Evolutionary conservation across 2,113 vertebrate species (phyloP), one percentile per base, ranked within the genome.

Genomic region (Platycercus adscitus): DNA sequence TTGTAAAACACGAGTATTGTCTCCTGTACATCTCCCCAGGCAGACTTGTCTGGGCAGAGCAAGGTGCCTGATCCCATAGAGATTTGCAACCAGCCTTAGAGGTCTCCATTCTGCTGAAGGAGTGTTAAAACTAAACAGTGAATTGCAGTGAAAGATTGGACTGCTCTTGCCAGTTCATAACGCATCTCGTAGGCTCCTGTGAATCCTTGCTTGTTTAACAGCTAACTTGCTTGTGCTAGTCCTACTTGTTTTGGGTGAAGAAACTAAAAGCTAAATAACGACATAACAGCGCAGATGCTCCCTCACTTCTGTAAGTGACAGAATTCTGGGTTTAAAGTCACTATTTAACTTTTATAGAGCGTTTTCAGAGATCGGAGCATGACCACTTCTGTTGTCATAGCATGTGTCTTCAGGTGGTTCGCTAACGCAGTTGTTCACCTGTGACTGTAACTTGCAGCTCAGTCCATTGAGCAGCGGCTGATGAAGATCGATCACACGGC

Each of bases 401-500:
- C 4, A 1, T 0, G 0, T 44, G 53, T 46, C 52, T 66, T 66
- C 2, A 3, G 72, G 56, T 26, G 76, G 43, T 35, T 39, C 0
- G 0, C 65, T 81, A 46, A 7, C 0, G 0, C 1, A 0, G 18
- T 60, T 60, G 31, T 18, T 94, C 68, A 66, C 63, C 13, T 89
- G 61, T 96, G 78, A 78, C 92, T 94, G 82, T 96, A 65, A 55
- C 94, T 96, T 96, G 37, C 98, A 99, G 99, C 98, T 84, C 98
- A 99, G 66, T 98, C 98, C 93, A 98, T 99, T 5, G 99, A 99
- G 97, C 98, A 98, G 94, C 94, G 99, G 21, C 98, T 99, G 82
- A 97, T 98, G 97, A 99, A 99, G 98, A 99, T 99, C 1, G 99
- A 99, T 94, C 99, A 99, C 97, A 99, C 99, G 0, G 99, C 99